Conservation (phyloP, 2,113 vertebrate genomes). For the Hemiprocne comata region DNA sequence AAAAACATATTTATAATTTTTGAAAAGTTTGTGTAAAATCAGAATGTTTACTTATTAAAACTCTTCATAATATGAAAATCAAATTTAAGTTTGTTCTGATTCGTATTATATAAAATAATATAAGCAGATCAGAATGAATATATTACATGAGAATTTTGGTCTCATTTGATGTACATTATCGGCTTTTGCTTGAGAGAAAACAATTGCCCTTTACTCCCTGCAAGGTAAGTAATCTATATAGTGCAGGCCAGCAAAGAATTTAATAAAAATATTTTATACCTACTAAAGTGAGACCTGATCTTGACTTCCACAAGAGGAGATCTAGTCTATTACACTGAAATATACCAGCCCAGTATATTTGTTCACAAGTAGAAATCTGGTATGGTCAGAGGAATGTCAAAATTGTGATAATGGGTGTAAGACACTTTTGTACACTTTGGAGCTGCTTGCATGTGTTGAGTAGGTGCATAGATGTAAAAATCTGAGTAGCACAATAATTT, state of each 20-base stretch:
- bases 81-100: background rate
- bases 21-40: background rate
- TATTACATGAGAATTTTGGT: background rate
- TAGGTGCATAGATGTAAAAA: background rate
- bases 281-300: background rate
- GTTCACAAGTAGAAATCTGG: background rate
- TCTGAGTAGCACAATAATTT: background rate
- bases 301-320: background rate
- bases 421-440: background rate
- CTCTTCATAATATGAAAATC: background rate
- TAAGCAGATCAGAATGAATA: background rate
- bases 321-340: background rate
- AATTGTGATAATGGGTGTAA: background rate
- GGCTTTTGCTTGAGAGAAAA: background rate
- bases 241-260: background rate
- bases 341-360: background rate
- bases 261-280: background rate
- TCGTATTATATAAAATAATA: background rate
- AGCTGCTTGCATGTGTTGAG: background rate
- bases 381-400: background rate
- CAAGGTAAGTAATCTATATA: background rate
- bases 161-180: background rate
- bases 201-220: background rate
- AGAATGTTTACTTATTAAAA: background rate
- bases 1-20: background rate